phyloP scores from a whole-genome alignment of 2,888 invertebrate genomes.

The Oscheius sp. region DNA sequence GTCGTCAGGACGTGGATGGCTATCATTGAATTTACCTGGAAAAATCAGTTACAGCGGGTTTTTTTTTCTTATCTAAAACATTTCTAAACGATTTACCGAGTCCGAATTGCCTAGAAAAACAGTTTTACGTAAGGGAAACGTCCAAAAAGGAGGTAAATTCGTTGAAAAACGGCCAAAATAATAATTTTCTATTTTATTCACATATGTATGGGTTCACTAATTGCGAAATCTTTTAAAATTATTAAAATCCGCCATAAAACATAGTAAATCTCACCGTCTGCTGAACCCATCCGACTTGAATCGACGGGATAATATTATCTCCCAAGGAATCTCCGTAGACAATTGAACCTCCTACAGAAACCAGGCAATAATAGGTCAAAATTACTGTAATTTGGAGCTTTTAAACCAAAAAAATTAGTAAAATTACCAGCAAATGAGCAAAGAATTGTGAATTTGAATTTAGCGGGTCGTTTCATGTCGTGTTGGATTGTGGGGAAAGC shows the following conservation, averaged over 20 bases:
- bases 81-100: too few species aligned
- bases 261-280: conserved; percentile 39
- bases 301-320: conserved; percentile 51
- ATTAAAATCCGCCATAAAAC: too few species aligned
- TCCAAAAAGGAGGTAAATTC: too few species aligned
- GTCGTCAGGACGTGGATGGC: conserved; percentile 71
- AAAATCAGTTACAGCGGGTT: too few species aligned
- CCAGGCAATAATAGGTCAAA: conserved; percentile 41
- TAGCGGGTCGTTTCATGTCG: conserved; percentile 59
- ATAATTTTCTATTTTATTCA: too few species aligned
- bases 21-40: conserved; percentile 70
- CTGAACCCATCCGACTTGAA: conserved; percentile 51
- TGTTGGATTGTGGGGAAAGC: conserved; percentile 64
- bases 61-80: too few species aligned
- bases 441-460: conserved; percentile 54
- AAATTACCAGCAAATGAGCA: conserved; percentile 47
- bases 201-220: too few species aligned
- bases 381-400: conserved; percentile 38
- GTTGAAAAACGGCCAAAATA: too few species aligned
- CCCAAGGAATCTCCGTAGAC: conserved; percentile 50
- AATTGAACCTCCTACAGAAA: conserved; percentile 43
- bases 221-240: too few species aligned
- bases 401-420: not conserved
- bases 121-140: too few species aligned
- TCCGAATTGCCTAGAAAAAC: too few species aligned